Base-by-base conservation (phyloP, 2,888 invertebrate genomes). In the Caenorhabditis sp. region DNA sequence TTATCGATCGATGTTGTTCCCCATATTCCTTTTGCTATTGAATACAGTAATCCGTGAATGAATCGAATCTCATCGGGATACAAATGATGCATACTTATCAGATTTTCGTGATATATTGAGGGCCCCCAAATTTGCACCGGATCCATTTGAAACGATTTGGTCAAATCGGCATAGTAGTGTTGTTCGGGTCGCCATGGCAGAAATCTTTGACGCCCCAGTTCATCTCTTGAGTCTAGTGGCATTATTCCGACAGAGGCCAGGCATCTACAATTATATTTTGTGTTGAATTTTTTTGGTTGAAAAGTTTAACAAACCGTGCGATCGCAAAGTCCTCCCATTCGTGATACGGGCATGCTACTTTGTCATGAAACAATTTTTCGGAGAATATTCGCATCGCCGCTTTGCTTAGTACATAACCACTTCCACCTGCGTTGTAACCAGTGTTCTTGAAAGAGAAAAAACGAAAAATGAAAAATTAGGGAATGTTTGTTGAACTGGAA, bases 241-340 rank as follows among this genome's bases (percentile, higher is more conserved):
- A 63, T 31, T 55, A 79, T 72, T 10, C 64, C 69, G n/a, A 71
- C 53, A 12, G 73, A 65, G 17, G 64, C 66, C 12, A 77, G 69
- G 58, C 78, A 79, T 65, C 76, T 78, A 51, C 19, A 76, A 70
- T 23, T 49, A 26, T 21, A 21, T 19, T 26, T 1, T 17, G 14
- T 14, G 14, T n/a, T n/a, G n/a, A n/a, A n/a, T n/a, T n/a, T n/a
- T n/a, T n/a, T n/a, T n/a, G n/a, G n/a, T n/a, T 17, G 17, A 43
- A 43, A 43, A 17, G 14, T 8, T 8, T 12, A 8, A 59, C 68
- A 58, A 57, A 81, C 77, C 76, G 63, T 23, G 81, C 81, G 51
- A 81, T 76, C 26, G 78, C 81, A 55, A 68, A 81, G 54, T 81
- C 81, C 54, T 81, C 81, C 81, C 81, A 81, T 59, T 81, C 81